A percentile compares a stretch with the other conserved stretches of the same genome.
Evolutionary conservation across 2,113 vertebrate species (phyloP).

Genomic region (Pedionomus torquatus): DNA sequence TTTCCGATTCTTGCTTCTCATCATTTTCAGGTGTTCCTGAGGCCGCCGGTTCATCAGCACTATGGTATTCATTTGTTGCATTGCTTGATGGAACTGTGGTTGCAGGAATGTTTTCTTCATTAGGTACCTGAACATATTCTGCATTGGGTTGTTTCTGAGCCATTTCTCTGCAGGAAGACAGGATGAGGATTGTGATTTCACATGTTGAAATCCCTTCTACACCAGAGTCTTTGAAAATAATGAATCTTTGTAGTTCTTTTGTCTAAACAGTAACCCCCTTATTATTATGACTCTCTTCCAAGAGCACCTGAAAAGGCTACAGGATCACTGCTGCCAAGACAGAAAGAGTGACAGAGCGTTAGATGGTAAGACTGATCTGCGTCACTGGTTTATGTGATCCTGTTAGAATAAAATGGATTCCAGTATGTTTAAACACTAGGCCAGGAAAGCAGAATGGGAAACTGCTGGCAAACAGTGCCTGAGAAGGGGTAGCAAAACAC

Average conservation of each 20-base stretch:
- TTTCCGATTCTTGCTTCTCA: neutral
- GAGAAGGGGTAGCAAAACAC: neutral
- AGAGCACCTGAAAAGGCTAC: neutral
- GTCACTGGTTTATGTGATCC: neutral
- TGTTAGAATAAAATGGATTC: neutral
- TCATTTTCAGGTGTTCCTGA: neutral
- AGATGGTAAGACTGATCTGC: neutral
- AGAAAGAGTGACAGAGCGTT: neutral
- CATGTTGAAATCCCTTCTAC: neutral
- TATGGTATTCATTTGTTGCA: neutral
- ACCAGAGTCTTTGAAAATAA: neutral
- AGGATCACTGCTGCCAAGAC: neutral
- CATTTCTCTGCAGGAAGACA: constrained; percentile 73
- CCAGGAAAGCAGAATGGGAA: neutral
- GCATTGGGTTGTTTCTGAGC: constrained; percentile 5
- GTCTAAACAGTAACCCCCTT: neutral
- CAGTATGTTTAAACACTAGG: neutral
- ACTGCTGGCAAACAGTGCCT: neutral
- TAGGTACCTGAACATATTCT: constrained; percentile 45
- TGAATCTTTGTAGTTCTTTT: neutral
- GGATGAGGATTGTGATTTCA: neutral
- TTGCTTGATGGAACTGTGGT: constrained; percentile 33
- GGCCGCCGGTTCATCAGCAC: neutral
- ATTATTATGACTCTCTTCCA: neutral
- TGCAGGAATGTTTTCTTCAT: constrained; percentile 37